Conservation (phyloP, 2,888 invertebrate species). For the Scaeva pyrastri region DNA sequence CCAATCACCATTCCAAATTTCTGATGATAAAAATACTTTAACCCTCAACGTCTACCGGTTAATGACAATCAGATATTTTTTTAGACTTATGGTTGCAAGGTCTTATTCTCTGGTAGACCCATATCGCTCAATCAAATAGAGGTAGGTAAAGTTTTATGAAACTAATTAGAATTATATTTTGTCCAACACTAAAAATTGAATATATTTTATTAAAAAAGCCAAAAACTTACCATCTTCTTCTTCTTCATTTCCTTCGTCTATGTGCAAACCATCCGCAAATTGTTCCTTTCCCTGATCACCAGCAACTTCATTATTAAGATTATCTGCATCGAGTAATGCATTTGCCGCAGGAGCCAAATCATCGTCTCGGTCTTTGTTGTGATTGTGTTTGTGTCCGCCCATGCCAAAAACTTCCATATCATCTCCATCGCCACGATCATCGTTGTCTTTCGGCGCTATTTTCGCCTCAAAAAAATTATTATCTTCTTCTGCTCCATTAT, state of each 20-base stretch:
- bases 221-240: slow-evolving; percentile 85
- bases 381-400: slow-evolving; percentile 72
- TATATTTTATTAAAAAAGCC: slow-evolving; percentile 85
- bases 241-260: slow-evolving; percentile 83
- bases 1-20: too few relatives aligned
- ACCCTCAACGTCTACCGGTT: too few relatives aligned
- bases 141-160: too few relatives aligned
- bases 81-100: too few relatives aligned
- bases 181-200: not conserved
- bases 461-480: slow-evolving; percentile 81
- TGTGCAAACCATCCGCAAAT: slow-evolving; percentile 82
- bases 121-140: too few relatives aligned
- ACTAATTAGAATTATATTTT: too few relatives aligned
- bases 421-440: slow-evolving; percentile 79
- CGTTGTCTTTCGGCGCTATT: slow-evolving; percentile 64
- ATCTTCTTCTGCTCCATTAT: slow-evolving; percentile 81
- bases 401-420: slow-evolving; percentile 78
- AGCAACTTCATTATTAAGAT: slow-evolving; percentile 84
- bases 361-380: slow-evolving; percentile 76
- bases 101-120: too few relatives aligned
- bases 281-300: slow-evolving; percentile 83
- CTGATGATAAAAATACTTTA: too few relatives aligned
- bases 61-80: too few relatives aligned
- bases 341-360: slow-evolving; percentile 80
- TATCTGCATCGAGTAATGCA: slow-evolving; percentile 81